Evolutionary conservation across 1,140 invertebrate species (phyloP).

Genomic region (Pseudomyrmex cubaensis): DNA sequence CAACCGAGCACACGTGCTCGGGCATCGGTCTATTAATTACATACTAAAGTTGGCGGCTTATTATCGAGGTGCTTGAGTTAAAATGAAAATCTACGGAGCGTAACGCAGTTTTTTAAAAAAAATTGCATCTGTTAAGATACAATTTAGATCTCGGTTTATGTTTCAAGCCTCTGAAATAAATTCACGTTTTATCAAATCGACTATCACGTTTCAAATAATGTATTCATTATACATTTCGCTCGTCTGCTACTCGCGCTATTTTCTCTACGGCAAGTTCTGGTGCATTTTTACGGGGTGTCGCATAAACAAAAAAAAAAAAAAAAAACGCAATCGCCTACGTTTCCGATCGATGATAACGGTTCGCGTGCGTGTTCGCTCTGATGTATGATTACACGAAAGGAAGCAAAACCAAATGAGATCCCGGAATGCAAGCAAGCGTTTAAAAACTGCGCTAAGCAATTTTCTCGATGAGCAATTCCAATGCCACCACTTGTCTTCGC

Average conservation of each 20-base stretch:
- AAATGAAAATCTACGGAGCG: conserved; percentile 34
- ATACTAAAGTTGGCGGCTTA: conserved; percentile 14
- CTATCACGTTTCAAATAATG: not conserved
- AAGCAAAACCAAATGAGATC: conserved; percentile 37
- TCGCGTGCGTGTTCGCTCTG: conserved; percentile 19
- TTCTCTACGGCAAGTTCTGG: not conserved
- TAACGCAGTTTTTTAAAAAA: conserved; percentile 1
- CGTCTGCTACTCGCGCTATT: not conserved
- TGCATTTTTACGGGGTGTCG: conserved; percentile 37
- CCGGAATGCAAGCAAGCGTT: conserved; percentile 9
- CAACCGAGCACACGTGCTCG: conserved; percentile 15
- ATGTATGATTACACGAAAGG: conserved; percentile 40
- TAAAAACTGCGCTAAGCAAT: conserved; percentile 8
- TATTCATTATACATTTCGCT: conserved; percentile 5
- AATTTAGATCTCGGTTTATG: not conserved
- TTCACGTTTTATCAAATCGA: not conserved
- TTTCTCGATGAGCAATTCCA: conserved; percentile 29
- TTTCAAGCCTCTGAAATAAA: conserved; percentile 8
- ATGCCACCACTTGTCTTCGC: not conserved
- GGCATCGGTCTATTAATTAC: conserved; percentile 46
- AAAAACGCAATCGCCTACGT: conserved; percentile 31
- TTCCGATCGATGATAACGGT: conserved; percentile 55
- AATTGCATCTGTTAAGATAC: conserved; percentile 14
- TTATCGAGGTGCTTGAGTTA: conserved; percentile 46
- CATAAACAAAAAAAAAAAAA: conserved; percentile 18